These are phyloP conservation scores for Parazoanthus darwini DNA, from an alignment of 92 coral and sea anemone species.

Conservation along the genomic window DNA sequence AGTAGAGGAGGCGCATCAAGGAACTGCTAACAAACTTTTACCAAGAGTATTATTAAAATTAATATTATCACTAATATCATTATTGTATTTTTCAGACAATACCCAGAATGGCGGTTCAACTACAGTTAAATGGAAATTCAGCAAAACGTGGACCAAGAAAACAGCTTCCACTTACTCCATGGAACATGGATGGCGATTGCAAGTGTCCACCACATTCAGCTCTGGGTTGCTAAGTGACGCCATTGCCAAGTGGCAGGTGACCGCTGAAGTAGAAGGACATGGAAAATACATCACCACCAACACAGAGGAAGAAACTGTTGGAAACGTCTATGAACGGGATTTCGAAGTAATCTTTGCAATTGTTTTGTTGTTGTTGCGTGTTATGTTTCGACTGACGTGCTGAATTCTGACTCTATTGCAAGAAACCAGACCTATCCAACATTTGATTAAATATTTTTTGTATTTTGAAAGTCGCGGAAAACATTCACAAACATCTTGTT, in stretches of 20 bases:
- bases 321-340: not conserved
- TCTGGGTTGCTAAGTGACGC: not conserved
- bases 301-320: not conserved
- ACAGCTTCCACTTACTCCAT: not conserved
- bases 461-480: no score
- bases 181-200: slow-evolving; percentile 2
- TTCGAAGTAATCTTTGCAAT: not conserved
- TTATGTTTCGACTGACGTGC: not conserved
- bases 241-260: no score
- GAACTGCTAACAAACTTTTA: no score
- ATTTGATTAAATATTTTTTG: no score
- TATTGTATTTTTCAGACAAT: not conserved
- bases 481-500: no score
- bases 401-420: no score
- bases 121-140: no score
- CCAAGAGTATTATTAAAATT: not conserved
- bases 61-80: no score
- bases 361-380: not conserved
- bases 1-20: no score
- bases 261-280: not conserved
- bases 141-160: not conserved
- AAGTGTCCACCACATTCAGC: not conserved
- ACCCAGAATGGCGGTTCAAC: no score
- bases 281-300: not conserved
- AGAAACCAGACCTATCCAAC: no score